Evolutionary conservation across 2,888 invertebrate genomes (phyloP), one percentile per base, ranked within the genome.

Genomic region (Bugula neritina): DNA sequence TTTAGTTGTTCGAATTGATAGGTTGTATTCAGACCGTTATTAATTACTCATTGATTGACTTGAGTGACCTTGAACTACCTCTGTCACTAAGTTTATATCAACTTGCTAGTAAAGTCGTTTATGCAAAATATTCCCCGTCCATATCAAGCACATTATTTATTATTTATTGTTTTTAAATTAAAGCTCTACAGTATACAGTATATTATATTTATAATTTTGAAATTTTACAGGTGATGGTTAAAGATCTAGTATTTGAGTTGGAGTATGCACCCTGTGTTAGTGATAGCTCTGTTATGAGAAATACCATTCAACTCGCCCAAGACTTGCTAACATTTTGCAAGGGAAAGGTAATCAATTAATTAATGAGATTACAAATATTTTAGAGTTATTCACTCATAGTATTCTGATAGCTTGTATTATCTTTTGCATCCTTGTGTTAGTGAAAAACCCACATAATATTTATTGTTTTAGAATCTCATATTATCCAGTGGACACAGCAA

Each of bases 221-320:
- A 10, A 43, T 43, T 5, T 43, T 43, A 5, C n/a, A 63, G 63
- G 63, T 31, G 31, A 13, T 63, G 3, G 31, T 13, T 5, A 25
- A 27, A 63, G 31, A 27, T 5, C 27, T 63, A 25, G 31, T n/a
- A 3, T 63, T 63, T 63, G 63, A 63, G 31, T 5, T 63, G n/a
- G 27, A 63, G 10, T 63, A 63, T 63, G 63, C 25, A 27, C 63
- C 63, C 2, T 63, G 63, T 63, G 63, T 63, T 2, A 27, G 25
- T 31, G 63, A 63, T 27, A 25, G 25, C 63, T 25, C 63, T 13
- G 63, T 27, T 3, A 63, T 21, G 63, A 13, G 27, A 34, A 21
- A 63, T 31, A 63, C 63, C 27, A 63, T 63, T n/a, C 25, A 63
- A 31, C n/a, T 63, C 3, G 63, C 63, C 10, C 63, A 63, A n/a